Evolutionary conservation across 2,888 invertebrate genomes (phyloP).

Genomic region (Dorcus hopei): DNA sequence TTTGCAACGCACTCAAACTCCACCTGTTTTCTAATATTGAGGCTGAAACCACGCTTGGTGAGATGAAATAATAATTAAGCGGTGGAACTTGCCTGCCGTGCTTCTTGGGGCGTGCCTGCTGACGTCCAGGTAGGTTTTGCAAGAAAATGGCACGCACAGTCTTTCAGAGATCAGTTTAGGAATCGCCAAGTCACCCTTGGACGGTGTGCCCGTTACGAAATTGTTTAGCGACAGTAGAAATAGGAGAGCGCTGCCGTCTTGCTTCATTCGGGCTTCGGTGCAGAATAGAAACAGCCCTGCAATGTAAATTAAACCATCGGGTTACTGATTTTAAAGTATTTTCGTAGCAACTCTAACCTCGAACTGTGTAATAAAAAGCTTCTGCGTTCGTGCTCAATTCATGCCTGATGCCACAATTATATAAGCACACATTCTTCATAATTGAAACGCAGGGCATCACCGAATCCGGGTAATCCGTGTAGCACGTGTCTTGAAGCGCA

Average conservation of each 20-base stretch:
- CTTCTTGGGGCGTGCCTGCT: slow-evolving; percentile 43
- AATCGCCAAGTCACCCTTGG: slow-evolving; percentile 47
- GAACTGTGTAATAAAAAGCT: slow-evolving; percentile 49
- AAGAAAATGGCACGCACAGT: slow-evolving; percentile 51
- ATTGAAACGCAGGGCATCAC: slow-evolving; percentile 51
- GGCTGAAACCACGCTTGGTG: slow-evolving; percentile 20
- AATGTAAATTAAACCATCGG: slow-evolving; percentile 23
- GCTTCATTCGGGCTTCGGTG: slow-evolving; percentile 52
- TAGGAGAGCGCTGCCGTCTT: slow-evolving; percentile 52
- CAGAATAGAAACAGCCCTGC: slow-evolving; percentile 55
- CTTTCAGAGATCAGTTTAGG: slow-evolving; percentile 48
- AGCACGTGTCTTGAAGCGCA: slow-evolving; percentile 49
- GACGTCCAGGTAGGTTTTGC: slow-evolving; percentile 50
- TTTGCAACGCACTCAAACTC: slow-evolving; percentile 43
- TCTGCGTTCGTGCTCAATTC: slow-evolving; percentile 54
- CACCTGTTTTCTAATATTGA: slow-evolving; percentile 37
- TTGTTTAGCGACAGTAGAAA: slow-evolving; percentile 53
- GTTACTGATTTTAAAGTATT: background rate
- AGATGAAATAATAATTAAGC: slow-evolving; percentile 2
- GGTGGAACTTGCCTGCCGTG: slow-evolving; percentile 30
- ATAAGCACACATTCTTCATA: slow-evolving; percentile 52
- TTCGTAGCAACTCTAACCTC: slow-evolving; percentile 41
- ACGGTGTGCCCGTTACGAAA: slow-evolving; percentile 44
- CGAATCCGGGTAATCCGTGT: slow-evolving; percentile 53
- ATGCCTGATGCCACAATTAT: slow-evolving; percentile 56